Evolutionary conservation across 2,797 vertebrate genomes (phyloP).

Genomic region (Arnoldichthys spilopterus): DNA sequence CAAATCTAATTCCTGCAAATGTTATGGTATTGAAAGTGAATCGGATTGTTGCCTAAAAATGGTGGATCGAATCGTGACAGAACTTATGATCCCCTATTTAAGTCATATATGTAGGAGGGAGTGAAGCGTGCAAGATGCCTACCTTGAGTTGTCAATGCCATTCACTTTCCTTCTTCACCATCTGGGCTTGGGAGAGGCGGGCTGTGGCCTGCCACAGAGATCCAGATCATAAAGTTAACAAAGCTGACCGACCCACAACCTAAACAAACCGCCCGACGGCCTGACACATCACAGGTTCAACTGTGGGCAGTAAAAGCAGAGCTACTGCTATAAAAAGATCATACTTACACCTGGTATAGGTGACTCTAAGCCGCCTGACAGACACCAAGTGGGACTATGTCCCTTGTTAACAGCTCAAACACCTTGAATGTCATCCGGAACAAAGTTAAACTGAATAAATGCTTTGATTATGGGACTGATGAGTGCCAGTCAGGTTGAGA

Average conservation of each 20-base stretch:
- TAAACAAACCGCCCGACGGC: not conserved
- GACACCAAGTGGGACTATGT: not conserved
- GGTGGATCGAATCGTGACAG: too few relatives aligned
- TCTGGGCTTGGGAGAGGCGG: not conserved
- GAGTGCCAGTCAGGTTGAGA: not conserved
- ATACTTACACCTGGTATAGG: not conserved
- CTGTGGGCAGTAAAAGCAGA: not conserved
- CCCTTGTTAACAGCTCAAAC: too few relatives aligned
- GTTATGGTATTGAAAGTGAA: too few relatives aligned
- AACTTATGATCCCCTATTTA: too few relatives aligned
- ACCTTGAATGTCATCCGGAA: not conserved
- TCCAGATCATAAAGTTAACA: not conserved
- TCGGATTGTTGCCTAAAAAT: too few relatives aligned
- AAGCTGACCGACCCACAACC: not conserved
- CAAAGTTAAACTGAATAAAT: not conserved
- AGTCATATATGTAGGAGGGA: too few relatives aligned
- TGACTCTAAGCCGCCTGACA: not conserved
- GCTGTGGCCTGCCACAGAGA: not conserved
- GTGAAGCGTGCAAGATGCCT: not conserved
- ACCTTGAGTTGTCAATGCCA: constrained; percentile 25
- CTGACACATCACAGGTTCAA: not conserved
- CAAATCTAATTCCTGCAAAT: too few relatives aligned
- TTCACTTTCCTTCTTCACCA: constrained; percentile 4
- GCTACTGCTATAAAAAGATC: too few relatives aligned
- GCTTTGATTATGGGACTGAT: too few relatives aligned